Evolutionary conservation across 2,113 vertebrate species (phyloP), one percentile per base, ranked within the genome.

Genomic region (Microtus oregoni): DNA sequence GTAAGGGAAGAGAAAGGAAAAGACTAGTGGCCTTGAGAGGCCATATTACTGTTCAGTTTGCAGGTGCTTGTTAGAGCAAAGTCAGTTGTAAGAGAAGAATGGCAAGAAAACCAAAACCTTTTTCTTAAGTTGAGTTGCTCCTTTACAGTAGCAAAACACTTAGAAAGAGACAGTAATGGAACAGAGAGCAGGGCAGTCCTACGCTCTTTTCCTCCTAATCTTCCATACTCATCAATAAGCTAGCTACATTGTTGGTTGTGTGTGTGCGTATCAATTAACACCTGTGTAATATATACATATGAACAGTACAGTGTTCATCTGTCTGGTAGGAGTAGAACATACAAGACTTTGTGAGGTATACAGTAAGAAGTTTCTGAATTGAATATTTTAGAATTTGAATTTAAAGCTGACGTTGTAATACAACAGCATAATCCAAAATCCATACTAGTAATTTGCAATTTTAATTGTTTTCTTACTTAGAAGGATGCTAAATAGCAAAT

Each of bases 401-500:
- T 92, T 93, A 44, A 91, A 92, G 67, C 76, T 93, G 30, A 0
- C 82, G 19, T 26, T 61, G 30, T 8, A n/a, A 28, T 58, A 75
- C 35, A 77, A 96, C 92, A 4, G 38, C 32, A 61, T 89, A 50
- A 44, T 13, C 19, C 61, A 68, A 96, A 73, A 76, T 47, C 76
- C 11, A 86, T 32, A 17, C 19, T 30, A 82, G 82, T 68, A 92
- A 22, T 92, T 67, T n/a, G 67, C 9, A 72, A 35, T 65, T 83
- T 91, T 44, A 85, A 86, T 50, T 30, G 3, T 86, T 68, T n/a
- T 82, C 90, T 92, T 75, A 55, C 50, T 86, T 94, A 81, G 19
- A 88, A 82, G 87, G 28, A 55, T 44, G 92, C 55, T 85, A 94
- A 94, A 47, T 68, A 50, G 67, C 52, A 96, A 83, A 92, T 78